Evolutionary conservation across 2,113 vertebrate genomes (phyloP).

Genomic region (Tympanuchus pallidicinctus): DNA sequence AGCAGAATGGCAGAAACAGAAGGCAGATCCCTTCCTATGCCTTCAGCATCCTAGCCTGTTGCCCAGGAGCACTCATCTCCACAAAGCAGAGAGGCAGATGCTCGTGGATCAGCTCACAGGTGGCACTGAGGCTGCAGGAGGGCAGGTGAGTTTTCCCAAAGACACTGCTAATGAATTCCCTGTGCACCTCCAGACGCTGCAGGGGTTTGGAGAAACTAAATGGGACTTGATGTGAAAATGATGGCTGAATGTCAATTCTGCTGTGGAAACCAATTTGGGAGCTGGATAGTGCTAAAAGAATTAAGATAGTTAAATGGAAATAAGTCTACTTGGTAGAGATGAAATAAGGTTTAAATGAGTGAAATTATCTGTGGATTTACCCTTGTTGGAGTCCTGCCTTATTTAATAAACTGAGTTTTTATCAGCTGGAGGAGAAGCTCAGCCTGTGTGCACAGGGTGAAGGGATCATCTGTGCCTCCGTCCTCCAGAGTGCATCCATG

Average conservation of each 20-base stretch:
- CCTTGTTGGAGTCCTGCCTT: constrained; percentile 25
- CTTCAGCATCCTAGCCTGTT: background rate
- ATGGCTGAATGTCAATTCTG: constrained; percentile 65
- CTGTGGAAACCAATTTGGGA: constrained; percentile 60
- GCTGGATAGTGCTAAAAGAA: constrained; percentile 62
- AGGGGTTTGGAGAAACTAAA: constrained; percentile 37
- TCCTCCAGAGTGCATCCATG: background rate
- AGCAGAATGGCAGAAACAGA: background rate
- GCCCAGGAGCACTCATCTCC: background rate
- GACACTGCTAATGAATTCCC: constrained; percentile 20
- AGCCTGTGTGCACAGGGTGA: background rate
- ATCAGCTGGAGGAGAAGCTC: constrained; percentile 21
- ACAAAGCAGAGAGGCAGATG: background rate
- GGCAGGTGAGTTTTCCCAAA: background rate
- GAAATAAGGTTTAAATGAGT: constrained; percentile 63
- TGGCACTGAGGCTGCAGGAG: background rate
- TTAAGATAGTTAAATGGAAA: constrained; percentile 66
- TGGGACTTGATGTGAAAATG: constrained; percentile 47
- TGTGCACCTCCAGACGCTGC: constrained; percentile 8
- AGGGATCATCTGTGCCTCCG: background rate
- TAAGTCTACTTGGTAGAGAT: constrained; percentile 62
- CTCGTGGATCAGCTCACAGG: background rate
- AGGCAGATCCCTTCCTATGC: too few species aligned
- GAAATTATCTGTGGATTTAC: constrained; percentile 55
- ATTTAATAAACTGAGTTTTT: constrained; percentile 63